Conservation (phyloP, 2,888 invertebrate species). For the Shargacucullia verbasci region DNA sequence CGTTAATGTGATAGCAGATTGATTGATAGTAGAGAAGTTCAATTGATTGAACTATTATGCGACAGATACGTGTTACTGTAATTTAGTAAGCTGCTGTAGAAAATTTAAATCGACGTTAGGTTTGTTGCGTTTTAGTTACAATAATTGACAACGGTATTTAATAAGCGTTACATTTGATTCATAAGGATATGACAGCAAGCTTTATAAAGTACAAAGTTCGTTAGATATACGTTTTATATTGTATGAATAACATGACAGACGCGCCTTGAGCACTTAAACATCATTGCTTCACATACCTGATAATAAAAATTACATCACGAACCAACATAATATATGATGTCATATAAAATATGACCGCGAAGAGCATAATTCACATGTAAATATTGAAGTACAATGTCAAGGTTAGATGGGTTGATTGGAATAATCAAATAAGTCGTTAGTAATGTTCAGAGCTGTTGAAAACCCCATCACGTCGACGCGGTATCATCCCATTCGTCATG, state of each 20-base stretch:
- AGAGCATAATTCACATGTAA: slow-evolving; percentile 33
- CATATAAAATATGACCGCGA: slow-evolving; percentile 53
- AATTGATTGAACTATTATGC: slow-evolving; percentile 22
- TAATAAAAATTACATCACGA: slow-evolving; percentile 57
- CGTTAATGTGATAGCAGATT: slow-evolving; percentile 37
- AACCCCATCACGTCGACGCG: slow-evolving; percentile 30
- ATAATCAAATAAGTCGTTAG: slow-evolving; percentile 17
- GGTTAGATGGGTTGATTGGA: slow-evolving; percentile 15
- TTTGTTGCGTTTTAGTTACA: slow-evolving; percentile 3
- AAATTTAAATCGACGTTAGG: not conserved
- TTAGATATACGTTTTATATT: slow-evolving; percentile 18
- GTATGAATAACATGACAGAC: slow-evolving; percentile 20
- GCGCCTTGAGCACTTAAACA: slow-evolving; percentile 34
- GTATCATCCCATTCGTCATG: slow-evolving; percentile 62
- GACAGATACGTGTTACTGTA: slow-evolving; percentile 3
- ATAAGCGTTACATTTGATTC: not conserved
- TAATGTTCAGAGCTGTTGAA: slow-evolving; percentile 6
- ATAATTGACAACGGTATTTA: not conserved
- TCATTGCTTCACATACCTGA: slow-evolving; percentile 43
- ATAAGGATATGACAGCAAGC: not conserved
- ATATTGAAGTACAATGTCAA: slow-evolving; percentile 47
- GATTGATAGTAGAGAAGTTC: slow-evolving; percentile 27
- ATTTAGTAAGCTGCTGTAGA: not conserved
- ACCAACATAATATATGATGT: slow-evolving; percentile 43
- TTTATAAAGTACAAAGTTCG: slow-evolving; percentile 22